Base-by-base conservation (phyloP, 1,140 invertebrate genomes). In the Dryas iulia region DNA sequence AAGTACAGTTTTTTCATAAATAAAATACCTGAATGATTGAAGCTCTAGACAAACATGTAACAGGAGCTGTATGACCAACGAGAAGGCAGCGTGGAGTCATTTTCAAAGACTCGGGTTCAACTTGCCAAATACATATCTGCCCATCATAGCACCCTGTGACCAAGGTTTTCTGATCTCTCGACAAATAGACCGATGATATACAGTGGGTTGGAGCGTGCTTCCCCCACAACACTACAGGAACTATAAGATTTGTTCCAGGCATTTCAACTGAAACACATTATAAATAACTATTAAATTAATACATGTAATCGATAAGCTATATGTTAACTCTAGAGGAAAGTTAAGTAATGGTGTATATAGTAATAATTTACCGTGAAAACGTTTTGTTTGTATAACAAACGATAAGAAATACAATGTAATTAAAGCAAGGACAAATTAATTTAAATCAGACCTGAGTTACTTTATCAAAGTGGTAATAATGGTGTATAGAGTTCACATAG, bases 91-190 rank as follows among this genome's bases (percentile, higher is more conserved):
- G 93, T 3, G 99, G 98, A n/a, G 95, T 98, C 94, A 99, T 97
- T 95, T 99, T 93, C 54, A 97, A 86, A 3, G 95, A 95, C 71
- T 95, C 95, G 2, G 96, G 95, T 76, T 97, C 95, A 18, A 99
- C 96, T 80, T 90, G 94, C 99, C 99, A 99, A 18, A 99, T 93
- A 86, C 98, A 98, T 79, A 99, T 98, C 88, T 99, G 98, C 24
- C 99, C 99, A 93, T 99, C 98, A 82, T 98, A 97, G 86, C 97
- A 99, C 31, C 98, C 99, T 23, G 99, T 99, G 1, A 99, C 96
- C 63, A 99, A 94, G 18, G 97, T 98, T 84, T 95, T 96, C 84
- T 98, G 96, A 93, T 99, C 97, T 65, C 95, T 94, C 3, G 98
- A 98, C 58, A 99, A 93, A 81, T 97, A 96, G 66, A 99, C 95